These are phyloP conservation scores for Holothuria leucospilota DNA, from an alignment of 53 echinoderm and acorn worm genomes.

Conservation along the genomic window DNA sequence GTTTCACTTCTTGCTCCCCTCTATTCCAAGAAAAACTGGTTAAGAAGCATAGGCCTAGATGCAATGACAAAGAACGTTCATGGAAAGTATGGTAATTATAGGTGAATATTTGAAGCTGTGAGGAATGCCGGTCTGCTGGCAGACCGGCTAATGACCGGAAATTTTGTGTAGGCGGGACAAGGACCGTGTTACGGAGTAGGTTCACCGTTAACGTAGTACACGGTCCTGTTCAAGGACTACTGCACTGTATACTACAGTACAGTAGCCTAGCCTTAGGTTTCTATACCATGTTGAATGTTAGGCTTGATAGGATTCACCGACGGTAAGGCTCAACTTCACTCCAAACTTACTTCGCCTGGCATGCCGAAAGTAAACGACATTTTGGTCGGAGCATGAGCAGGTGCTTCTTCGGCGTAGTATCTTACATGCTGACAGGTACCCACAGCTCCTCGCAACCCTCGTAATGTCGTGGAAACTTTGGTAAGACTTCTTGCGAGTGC, in stretches of 20 bases:
- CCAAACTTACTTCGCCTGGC: slow-evolving; percentile 22
- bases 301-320: not conserved
- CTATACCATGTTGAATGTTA: not conserved
- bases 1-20: no score
- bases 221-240: no score
- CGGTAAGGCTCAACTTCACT: not conserved
- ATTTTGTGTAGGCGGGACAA: no score
- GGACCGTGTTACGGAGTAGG: no score
- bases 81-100: no score
- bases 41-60: no score
- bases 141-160: no score
- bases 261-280: not conserved
- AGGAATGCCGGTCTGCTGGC: no score
- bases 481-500: slow-evolving; percentile 24
- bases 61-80: no score
- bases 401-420: slow-evolving; percentile 19
- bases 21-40: no score
- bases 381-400: slow-evolving; percentile 19
- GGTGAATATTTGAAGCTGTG: no score
- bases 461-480: slow-evolving; percentile 25
- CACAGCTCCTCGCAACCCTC: slow-evolving; percentile 15
- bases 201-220: no score
- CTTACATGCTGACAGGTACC: slow-evolving; percentile 40
- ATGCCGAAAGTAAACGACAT: slow-evolving; percentile 42
- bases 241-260: not conserved